These are phyloP conservation scores for Serrognathus titanus DNA, from an alignment of 2,888 invertebrate species.

Conservation along the genomic window DNA sequence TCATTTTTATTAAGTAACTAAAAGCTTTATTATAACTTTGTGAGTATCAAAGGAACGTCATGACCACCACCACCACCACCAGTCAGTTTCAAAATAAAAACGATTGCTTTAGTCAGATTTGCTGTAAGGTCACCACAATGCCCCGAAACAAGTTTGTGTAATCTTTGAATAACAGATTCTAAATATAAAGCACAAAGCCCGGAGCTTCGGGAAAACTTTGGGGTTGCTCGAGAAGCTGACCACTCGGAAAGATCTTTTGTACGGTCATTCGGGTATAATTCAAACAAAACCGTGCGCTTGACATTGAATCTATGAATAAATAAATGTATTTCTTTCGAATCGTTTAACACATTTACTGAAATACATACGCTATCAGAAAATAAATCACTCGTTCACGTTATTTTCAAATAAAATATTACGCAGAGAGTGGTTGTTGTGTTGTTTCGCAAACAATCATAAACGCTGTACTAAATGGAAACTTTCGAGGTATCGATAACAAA, in stretches of 20 bases:
- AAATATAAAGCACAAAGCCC: conserved; percentile 35
- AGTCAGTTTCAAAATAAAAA: background rate
- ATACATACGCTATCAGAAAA: conserved; percentile 3
- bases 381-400: conserved; percentile 3
- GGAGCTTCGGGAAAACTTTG: conserved; percentile 35
- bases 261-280: conserved; percentile 19
- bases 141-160: conserved; percentile 36
- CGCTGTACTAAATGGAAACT: too few relatives aligned
- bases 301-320: conserved; percentile 22
- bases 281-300: conserved; percentile 20
- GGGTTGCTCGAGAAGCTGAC: conserved; percentile 22
- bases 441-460: too few relatives aligned
- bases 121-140: conserved; percentile 24
- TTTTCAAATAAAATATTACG: too few relatives aligned
- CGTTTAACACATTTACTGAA: conserved; percentile 16
- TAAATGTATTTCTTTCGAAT: conserved; percentile 15
- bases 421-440: too few relatives aligned
- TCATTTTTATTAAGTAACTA: too few relatives aligned
- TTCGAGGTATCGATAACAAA: too few relatives aligned
- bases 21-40: too few relatives aligned
- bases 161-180: conserved; percentile 39
- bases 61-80: too few relatives aligned
- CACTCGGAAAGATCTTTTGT: conserved; percentile 17
- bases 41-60: too few relatives aligned
- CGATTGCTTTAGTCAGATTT: conserved; percentile 27